phyloP scores from a whole-genome alignment of 2,797 vertebrate species.

The Lepilemur septentrionalis region DNA sequence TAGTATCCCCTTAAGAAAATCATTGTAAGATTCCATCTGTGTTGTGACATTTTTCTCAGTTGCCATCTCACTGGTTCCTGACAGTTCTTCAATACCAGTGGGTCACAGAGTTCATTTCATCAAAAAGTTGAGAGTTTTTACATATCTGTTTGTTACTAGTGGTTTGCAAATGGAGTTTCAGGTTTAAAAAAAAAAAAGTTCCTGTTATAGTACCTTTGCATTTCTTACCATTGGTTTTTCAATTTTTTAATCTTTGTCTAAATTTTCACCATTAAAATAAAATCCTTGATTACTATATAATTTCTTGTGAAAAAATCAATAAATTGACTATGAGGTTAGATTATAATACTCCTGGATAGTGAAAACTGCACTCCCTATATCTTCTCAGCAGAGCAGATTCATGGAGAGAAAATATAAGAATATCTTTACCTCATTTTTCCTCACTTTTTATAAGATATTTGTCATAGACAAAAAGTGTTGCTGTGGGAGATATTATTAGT shows the following conservation, averaged over 20 bases:
- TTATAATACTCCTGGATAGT: neutral
- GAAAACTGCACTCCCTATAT: neutral
- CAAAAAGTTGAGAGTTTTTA: conserved; percentile 51
- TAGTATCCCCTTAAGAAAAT: conserved; percentile 36
- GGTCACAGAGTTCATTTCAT: conserved; percentile 22
- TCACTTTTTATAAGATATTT: neutral
- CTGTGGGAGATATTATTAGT: neutral
- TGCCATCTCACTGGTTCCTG: conserved; percentile 33
- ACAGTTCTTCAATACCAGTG: conserved; percentile 28
- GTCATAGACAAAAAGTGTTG: neutral
- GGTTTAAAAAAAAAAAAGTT: neutral
- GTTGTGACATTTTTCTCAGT: conserved; percentile 52
- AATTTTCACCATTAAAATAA: neutral
- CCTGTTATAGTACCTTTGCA: neutral
- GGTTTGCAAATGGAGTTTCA: neutral
- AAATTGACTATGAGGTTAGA: neutral
- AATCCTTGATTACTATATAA: neutral
- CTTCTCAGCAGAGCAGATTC: neutral
- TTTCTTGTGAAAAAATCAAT: neutral
- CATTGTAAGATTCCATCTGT: neutral
- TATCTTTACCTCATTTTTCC: neutral
- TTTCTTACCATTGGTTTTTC: neutral
- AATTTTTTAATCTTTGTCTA: neutral
- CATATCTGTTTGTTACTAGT: neutral
- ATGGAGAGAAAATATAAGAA: neutral